Conservation (phyloP, 2,888 invertebrate species). For the Ornithoptera priamus region DNA sequence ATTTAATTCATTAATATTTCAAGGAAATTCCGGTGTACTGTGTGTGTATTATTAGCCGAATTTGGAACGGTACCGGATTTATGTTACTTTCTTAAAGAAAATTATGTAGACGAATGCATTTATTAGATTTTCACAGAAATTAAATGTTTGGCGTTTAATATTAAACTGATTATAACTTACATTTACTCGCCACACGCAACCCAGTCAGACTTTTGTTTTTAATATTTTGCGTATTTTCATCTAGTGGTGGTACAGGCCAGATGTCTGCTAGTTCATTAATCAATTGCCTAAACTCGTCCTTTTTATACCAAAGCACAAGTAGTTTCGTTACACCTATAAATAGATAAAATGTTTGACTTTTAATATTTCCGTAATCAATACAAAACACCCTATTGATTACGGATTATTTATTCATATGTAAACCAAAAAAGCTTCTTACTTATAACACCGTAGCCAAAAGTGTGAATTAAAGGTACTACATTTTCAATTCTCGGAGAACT, state of each 20-base stretch:
- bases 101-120: too few species aligned
- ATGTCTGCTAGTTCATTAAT: conserved; percentile 61
- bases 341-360: neutral
- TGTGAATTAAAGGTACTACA: conserved; percentile 71
- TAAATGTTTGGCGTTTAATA: too few species aligned
- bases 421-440: conserved; percentile 49
- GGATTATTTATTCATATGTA: neutral
- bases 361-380: neutral
- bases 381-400: neutral
- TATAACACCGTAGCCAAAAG: conserved; percentile 69
- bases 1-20: too few species aligned
- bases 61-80: too few species aligned
- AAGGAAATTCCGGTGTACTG: too few species aligned
- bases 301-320: conserved; percentile 68
- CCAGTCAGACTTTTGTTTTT: conserved; percentile 59
- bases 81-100: too few species aligned
- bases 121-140: too few species aligned
- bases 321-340: conserved; percentile 52
- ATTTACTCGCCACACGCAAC: conserved; percentile 49
- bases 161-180: neutral
- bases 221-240: conserved; percentile 50
- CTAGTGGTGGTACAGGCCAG: conserved; percentile 66
- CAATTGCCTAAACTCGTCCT: conserved; percentile 59
- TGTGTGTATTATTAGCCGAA: too few species aligned
- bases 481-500: conserved; percentile 70